Percentiles rank a stretch among this genome's conserved stretches.
phyloP scores from a whole-genome alignment of 2,888 invertebrate genomes.

The Drosophila borborema region DNA sequence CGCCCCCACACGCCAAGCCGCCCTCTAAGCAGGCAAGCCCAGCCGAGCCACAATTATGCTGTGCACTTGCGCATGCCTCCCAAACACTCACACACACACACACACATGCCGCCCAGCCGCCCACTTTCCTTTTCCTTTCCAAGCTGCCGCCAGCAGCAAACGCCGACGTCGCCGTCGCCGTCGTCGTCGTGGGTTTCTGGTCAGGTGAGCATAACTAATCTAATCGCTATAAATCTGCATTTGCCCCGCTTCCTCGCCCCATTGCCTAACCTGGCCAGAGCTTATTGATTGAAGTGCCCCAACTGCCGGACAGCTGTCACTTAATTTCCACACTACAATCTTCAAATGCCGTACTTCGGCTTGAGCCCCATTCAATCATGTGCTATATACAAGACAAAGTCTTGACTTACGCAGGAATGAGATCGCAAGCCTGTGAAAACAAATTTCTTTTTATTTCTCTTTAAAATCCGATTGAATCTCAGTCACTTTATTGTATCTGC shows the following conservation, averaged over 20 bases:
- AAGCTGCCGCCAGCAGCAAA: constrained; percentile 68
- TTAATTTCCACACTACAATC: neutral
- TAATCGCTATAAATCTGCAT: constrained; percentile 58
- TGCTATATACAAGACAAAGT: neutral
- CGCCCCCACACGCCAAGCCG: constrained; percentile 11
- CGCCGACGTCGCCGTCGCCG: constrained; percentile 15
- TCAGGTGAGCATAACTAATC: constrained; percentile 76
- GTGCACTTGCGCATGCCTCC: constrained; percentile 38
- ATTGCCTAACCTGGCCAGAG: neutral
- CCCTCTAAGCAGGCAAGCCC: constrained; percentile 30
- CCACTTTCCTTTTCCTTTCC: constrained; percentile 76
- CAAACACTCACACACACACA: constrained; percentile 9
- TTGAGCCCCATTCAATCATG: neutral
- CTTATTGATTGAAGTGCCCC: constrained; percentile 8
- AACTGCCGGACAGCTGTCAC: constrained; percentile 6
- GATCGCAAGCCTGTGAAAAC: too few species aligned
- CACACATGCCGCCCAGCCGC: constrained; percentile 39
- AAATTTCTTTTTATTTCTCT: too few species aligned
- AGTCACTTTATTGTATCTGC: too few species aligned
- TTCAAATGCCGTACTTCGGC: too few species aligned
- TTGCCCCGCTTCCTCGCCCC: neutral
- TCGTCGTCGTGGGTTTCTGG: constrained; percentile 44
- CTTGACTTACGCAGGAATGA: too few species aligned
- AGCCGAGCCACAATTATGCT: constrained; percentile 60
- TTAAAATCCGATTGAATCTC: too few species aligned